phyloP scores from a whole-genome alignment of 2,797 vertebrate species.

The Spatula clypeata region DNA sequence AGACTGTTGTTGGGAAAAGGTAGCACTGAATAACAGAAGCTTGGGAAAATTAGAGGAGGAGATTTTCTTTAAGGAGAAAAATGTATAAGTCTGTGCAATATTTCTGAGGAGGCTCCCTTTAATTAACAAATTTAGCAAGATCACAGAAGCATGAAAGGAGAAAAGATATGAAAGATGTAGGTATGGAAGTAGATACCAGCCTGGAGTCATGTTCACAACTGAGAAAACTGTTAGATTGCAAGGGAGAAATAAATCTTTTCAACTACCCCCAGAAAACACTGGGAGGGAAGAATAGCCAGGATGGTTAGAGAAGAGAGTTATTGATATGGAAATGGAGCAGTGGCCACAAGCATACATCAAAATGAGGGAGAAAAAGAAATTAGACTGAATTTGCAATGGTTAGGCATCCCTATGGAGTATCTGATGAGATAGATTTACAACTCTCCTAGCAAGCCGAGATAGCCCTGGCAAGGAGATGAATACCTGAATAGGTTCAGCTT shows the following conservation, averaged over 20 bases:
- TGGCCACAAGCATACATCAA: slow-evolving; percentile 10
- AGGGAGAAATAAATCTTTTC: slow-evolving; percentile 39
- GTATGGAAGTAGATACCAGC: neutral
- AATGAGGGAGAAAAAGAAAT: slow-evolving; percentile 43
- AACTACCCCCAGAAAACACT: neutral
- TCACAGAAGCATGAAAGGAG: neutral
- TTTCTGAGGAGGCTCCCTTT: neutral
- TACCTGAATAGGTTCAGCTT: neutral
- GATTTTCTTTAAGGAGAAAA: neutral
- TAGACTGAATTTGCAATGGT: slow-evolving; percentile 23
- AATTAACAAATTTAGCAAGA: slow-evolving; percentile 31
- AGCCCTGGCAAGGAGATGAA: neutral
- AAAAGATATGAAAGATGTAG: neutral
- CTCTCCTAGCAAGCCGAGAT: neutral
- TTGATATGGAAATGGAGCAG: slow-evolving; percentile 4
- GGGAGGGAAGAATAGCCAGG: neutral
- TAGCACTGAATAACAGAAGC: neutral
- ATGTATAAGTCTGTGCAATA: neutral
- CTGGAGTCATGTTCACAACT: neutral
- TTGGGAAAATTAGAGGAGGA: neutral
- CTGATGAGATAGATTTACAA: slow-evolving; percentile 37
- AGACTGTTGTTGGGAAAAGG: neutral
- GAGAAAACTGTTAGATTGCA: slow-evolving; percentile 2
- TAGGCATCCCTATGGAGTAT: neutral
- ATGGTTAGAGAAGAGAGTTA: slow-evolving; percentile 21